A percentile compares a stretch with the other conserved stretches of the same genome.
These are phyloP conservation scores for Heliconius melpomene DNA, from an alignment of 1,140 invertebrate genomes.

Conservation along the genomic window DNA sequence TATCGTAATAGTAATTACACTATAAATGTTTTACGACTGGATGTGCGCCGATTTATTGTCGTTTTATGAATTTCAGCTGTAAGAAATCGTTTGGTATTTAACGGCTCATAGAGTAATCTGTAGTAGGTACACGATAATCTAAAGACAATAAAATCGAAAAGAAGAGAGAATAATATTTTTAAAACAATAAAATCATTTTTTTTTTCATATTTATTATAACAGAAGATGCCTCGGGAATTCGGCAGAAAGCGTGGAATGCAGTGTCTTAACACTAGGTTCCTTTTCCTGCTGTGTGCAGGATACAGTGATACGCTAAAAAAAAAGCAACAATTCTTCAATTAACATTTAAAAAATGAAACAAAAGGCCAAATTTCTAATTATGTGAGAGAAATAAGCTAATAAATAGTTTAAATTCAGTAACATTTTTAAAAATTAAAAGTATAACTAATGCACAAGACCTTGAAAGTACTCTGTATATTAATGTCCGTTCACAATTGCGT, in stretches of 20 bases:
- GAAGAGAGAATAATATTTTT: too few relatives aligned
- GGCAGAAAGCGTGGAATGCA: too few relatives aligned
- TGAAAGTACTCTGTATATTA: conserved; percentile 39
- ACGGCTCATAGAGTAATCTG: neutral
- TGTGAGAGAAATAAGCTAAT: neutral
- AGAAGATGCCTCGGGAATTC: too few relatives aligned
- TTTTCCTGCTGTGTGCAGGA: too few relatives aligned
- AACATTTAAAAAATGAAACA: neutral
- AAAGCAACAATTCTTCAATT: neutral
- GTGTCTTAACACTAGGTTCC: too few relatives aligned
- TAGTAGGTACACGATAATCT: neutral
- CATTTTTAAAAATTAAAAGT: conserved; percentile 37
- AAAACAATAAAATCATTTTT: too few relatives aligned
- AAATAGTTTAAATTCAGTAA: conserved; percentile 21
- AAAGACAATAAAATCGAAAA: too few relatives aligned
- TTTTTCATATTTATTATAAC: too few relatives aligned
- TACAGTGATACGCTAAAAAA: too few relatives aligned
- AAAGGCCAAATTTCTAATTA: neutral
- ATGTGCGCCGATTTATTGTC: neutral
- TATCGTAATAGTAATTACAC: conserved; percentile 13
- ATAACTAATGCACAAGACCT: conserved; percentile 34
- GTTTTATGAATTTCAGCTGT: conserved; percentile 17
- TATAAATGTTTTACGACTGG: conserved; percentile 21
- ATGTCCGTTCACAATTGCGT: conserved; percentile 39
- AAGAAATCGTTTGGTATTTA: conserved; percentile 11